Evolutionary conservation across 2,113 vertebrate genomes (phyloP).

Genomic region (Cheirogaleus medius): DNA sequence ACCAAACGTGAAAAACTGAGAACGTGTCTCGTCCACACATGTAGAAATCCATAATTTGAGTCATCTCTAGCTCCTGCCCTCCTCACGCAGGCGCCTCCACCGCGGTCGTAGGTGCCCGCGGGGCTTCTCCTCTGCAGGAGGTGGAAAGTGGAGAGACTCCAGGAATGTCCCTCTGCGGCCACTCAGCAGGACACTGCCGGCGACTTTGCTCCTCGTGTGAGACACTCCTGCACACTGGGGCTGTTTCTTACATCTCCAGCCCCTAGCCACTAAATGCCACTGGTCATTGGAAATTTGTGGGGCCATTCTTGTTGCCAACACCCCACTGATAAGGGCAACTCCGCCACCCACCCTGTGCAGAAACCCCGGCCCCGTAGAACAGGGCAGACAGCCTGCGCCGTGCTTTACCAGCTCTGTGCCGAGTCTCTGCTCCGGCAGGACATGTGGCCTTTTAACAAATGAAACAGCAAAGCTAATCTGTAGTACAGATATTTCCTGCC

Average conservation of each 20-base stretch:
- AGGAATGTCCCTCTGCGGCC: neutral
- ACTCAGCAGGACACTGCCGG: neutral
- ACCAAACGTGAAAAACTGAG: neutral
- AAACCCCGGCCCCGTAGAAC: neutral
- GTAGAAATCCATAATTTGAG: neutral
- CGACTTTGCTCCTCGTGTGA: neutral
- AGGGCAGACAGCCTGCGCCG: neutral
- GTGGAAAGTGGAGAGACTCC: neutral
- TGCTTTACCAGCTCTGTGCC: neutral
- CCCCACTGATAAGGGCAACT: neutral
- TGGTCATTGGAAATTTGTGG: neutral
- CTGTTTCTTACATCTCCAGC: neutral
- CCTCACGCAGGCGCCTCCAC: neutral
- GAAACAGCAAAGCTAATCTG: neutral
- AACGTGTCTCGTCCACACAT: neutral
- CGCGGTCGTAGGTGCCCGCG: neutral
- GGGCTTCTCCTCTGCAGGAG: neutral
- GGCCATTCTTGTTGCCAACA: neutral
- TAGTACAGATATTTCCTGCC: neutral
- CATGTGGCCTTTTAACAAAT: neutral
- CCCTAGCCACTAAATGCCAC: neutral
- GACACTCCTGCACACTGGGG: neutral
- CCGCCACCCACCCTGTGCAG: fast-evolving
- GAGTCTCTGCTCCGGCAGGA: neutral
- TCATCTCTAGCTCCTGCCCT: neutral